Conservation (phyloP, 2,797 vertebrate genomes). For the Centroberyx gerrardi region DNA sequence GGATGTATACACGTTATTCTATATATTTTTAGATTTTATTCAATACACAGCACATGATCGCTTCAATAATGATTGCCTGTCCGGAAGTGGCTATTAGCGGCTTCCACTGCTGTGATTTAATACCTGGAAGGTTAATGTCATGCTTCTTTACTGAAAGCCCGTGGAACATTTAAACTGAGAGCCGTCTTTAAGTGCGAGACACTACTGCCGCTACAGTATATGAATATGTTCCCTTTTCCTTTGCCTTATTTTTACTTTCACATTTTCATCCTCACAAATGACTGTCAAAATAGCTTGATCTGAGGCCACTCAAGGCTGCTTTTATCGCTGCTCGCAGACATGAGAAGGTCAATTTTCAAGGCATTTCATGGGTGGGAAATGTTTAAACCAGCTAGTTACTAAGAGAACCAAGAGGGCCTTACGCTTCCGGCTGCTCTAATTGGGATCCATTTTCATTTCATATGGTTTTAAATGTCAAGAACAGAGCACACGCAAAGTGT, state of each 20-base stretch:
- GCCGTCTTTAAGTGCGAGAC: slow-evolving; percentile 34
- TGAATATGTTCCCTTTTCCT: slow-evolving; percentile 42
- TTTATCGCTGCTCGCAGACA: slow-evolving; percentile 54
- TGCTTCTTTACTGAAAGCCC: slow-evolving; percentile 59
- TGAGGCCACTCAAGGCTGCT: slow-evolving; percentile 65
- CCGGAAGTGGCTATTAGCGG: slow-evolving; percentile 66
- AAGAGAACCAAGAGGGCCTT: slow-evolving; percentile 53
- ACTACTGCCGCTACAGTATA: slow-evolving; percentile 37
- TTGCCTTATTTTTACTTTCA: slow-evolving; percentile 57
- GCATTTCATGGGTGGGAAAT: slow-evolving; percentile 44
- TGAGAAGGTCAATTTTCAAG: slow-evolving; percentile 75
- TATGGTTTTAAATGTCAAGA: slow-evolving; percentile 81
- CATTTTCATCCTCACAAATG: slow-evolving; percentile 57
- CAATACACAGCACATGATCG: slow-evolving; percentile 42
- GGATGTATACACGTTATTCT: slow-evolving; percentile 45
- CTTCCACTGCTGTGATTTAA: slow-evolving; percentile 73
- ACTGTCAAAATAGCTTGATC: slow-evolving; percentile 69
- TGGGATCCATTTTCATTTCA: slow-evolving; percentile 77
- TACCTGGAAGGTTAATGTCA: slow-evolving; percentile 74
- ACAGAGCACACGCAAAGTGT: slow-evolving; percentile 64
- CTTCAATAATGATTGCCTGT: slow-evolving; percentile 73
- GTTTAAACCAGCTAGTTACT: slow-evolving; percentile 64
- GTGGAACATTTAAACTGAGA: slow-evolving; percentile 29
- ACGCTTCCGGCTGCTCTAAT: slow-evolving; percentile 67
- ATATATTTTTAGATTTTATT: slow-evolving; percentile 65